Base-by-base conservation (phyloP, 1,140 invertebrate genomes). In the Pantala flavescens region DNA sequence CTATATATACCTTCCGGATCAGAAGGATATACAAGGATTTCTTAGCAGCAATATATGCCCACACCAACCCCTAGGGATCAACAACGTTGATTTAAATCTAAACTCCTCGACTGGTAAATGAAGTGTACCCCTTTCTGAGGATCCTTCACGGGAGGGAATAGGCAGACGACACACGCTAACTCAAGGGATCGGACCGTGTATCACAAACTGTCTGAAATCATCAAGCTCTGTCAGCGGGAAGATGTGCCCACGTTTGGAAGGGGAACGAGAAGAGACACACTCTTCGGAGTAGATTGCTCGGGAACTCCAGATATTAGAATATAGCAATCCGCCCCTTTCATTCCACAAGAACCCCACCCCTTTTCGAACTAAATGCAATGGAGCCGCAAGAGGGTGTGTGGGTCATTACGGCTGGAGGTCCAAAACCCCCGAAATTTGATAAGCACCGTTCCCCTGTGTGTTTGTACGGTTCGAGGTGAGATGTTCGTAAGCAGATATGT, bases 401-500 rank as follows among this genome's bases (percentile, higher is more conserved):
- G 49, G 49, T 21, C 49, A 63, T 63, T 19, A 63, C 49, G 3
- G 16, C 14, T 21, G 12, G n/a, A 63, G 49, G 49, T 63, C 49
- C 49, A 63, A 63, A 63, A 49, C 43, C 49, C 28, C n/a, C 49
- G 49, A 63, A 63, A 63, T 63, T 63, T 63, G 49, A 63, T 63
- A 63, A 63, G n/a, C 49, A 5, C 28, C 28, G 28, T 36, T 36
- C 28, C 28, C 28, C 9, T 2, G 28, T 2, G 28, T 36, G 28
- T 36, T 36, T 36, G 28, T 36, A 36, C 28, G 28, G 28, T 9
- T 5, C 28, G 28, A 36, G 28, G 28, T 36, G 28, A 36, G 28
- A 36, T 36, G 28, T 36, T 36, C 9, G 9, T 36, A 36, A 36
- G 28, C 28, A 36, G 28, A 36, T 36, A 36, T 36, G 28, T 9